Evolutionary conservation across 2,888 invertebrate genomes (phyloP), one percentile per base, ranked within the genome.

Genomic region (Artemia sinica): DNA sequence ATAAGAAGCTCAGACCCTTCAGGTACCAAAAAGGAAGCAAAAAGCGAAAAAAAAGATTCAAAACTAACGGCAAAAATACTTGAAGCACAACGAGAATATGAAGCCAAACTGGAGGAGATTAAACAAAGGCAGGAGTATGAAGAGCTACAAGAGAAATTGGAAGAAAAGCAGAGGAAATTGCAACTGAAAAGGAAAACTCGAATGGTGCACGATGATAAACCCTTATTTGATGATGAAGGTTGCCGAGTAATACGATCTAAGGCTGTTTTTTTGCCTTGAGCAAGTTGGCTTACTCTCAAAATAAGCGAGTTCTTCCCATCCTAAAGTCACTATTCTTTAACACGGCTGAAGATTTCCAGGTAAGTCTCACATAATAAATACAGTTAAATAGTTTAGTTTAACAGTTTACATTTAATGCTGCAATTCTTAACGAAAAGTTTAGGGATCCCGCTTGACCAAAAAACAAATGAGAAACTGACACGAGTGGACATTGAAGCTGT

Each of bases 271-370:
- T 65, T 49, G 66, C 70, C 10, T 58, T 70, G 18, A 50, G 52
- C 52, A 68, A 50, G n/a, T 66, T 70, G 66, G 68, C 70, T 51
- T 58, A 65, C 18, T 58, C 49, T 52, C 63, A 70, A 58, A 48
- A 68, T 28, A 50, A 66, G 28, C 50, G 73, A 68, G 74, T 74
- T 41, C 69, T 73, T 58, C 73, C 73, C 10, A 70, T 76, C 41
- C 66, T 75, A 52, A 71, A 76, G 67, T 77, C 77, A 49, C 71
- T 76, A 18, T 75, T 73, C 71, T 73, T 76, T 71, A 76, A 78
- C 73, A 71, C 70, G 8, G 72, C 72, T 18, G 77, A 78, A 69
- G 73, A 73, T 66, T 72, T 72, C 13, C 66, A 69, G 66, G 67
- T 67, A 50, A 13, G 1, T 66, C 13, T 41, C n/a, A 1, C 11